These are phyloP conservation scores for Heliothis virescens DNA, from an alignment of 1,140 invertebrate genomes.

Conservation along the genomic window DNA sequence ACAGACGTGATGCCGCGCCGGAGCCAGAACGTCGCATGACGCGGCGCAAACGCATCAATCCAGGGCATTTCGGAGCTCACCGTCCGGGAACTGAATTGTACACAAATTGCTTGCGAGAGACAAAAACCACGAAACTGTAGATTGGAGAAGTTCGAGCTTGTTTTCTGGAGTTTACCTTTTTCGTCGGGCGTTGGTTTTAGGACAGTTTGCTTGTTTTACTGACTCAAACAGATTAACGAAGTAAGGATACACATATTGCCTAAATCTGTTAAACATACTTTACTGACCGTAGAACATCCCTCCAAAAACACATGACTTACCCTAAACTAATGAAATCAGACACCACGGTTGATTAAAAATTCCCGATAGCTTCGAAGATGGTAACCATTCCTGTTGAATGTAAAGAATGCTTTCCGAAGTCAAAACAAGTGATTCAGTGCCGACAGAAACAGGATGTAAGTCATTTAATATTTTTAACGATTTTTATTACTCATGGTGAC, in stretches of 20 bases:
- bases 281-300: too few species aligned
- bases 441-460: constrained; percentile 6
- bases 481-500: constrained; percentile 8
- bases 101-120: constrained; percentile 9
- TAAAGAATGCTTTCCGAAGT: neutral
- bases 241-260: too few species aligned
- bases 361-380: too few species aligned
- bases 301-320: too few species aligned
- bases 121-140: neutral
- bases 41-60: neutral
- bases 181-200: neutral
- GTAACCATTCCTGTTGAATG: too few species aligned
- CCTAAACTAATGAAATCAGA: too few species aligned
- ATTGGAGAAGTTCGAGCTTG: neutral
- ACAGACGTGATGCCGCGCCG: constrained; percentile 3
- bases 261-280: too few species aligned
- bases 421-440: constrained; percentile 19
- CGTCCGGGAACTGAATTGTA: constrained; percentile 4
- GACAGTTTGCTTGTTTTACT: neutral
- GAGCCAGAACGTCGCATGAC: neutral
- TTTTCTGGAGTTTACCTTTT: too few species aligned
- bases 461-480: constrained; percentile 36
- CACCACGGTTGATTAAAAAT: too few species aligned
- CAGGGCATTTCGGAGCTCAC: neutral
- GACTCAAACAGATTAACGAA: too few species aligned